These are phyloP conservation scores for Cheilosia impressa DNA, from an alignment of 2,888 invertebrate species.

Conservation along the genomic window DNA sequence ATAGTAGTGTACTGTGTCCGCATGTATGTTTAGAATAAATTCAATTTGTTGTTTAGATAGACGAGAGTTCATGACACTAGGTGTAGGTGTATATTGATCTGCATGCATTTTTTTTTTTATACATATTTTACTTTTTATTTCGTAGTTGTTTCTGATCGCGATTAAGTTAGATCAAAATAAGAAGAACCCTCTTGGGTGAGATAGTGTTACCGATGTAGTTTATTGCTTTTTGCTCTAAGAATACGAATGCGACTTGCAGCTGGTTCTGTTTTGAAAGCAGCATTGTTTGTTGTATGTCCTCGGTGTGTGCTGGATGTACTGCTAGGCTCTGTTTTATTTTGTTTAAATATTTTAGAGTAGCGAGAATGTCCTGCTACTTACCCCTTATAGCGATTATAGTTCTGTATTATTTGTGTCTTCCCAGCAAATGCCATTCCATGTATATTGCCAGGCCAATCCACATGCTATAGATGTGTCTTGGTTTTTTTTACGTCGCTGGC, in stretches of 20 bases:
- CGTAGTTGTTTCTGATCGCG: neutral
- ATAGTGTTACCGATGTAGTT: neutral
- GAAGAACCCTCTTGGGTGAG: neutral
- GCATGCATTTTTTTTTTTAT: conserved; percentile 38
- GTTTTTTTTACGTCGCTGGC: no score
- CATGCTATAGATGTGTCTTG: no score
- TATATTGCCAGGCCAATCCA: no score
- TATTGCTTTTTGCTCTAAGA: neutral
- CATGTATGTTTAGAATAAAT: conserved; percentile 15
- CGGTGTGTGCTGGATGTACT: no score
- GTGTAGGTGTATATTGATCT: conserved; percentile 37
- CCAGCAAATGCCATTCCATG: no score
- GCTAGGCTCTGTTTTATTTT: no score
- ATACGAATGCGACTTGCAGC: neutral
- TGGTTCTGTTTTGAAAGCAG: no score
- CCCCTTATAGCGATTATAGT: no score
- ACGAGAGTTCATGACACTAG: conserved; percentile 54
- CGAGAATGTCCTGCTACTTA: no score
- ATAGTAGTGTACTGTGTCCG: conserved; percentile 22
- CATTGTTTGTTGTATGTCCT: no score
- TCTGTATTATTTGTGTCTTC: no score
- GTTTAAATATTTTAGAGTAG: no score
- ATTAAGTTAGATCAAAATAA: conserved; percentile 2
- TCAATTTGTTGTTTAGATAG: conserved; percentile 24
- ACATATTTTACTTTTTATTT: neutral